Conservation (phyloP, 1,140 invertebrate genomes). For the Solenopsis fugax region DNA sequence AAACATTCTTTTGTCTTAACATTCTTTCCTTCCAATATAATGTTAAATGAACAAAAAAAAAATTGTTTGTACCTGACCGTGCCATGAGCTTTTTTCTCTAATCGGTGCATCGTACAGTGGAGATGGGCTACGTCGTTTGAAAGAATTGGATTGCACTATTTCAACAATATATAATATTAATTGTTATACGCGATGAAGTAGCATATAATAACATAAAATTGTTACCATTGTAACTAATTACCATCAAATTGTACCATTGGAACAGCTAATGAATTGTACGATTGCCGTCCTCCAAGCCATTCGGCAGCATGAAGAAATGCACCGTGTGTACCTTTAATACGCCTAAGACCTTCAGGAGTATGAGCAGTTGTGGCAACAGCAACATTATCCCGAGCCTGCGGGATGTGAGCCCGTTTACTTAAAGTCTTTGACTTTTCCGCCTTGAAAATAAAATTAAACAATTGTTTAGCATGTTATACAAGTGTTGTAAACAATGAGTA, state of each 20-base stretch:
- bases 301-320: slow-evolving; percentile 78
- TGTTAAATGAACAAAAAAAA: neutral
- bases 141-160: slow-evolving; percentile 72
- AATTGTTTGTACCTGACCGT: slow-evolving; percentile 78
- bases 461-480: slow-evolving; percentile 13
- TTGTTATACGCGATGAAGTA: neutral
- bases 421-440: slow-evolving; percentile 77
- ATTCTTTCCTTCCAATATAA: neutral
- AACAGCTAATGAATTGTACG: slow-evolving; percentile 69
- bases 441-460: slow-evolving; percentile 58
- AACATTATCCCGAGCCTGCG: slow-evolving; percentile 78
- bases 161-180: slow-evolving; percentile 11
- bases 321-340: slow-evolving; percentile 78
- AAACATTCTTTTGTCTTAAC: neutral
- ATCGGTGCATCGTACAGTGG: slow-evolving; percentile 79
- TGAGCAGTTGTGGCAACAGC: slow-evolving; percentile 63
- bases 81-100: slow-evolving; percentile 81
- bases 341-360: slow-evolving; percentile 79
- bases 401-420: slow-evolving; percentile 77
- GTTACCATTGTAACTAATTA: slow-evolving; percentile 78
- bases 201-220: neutral
- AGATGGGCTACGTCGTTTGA: slow-evolving; percentile 83
- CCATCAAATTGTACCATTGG: too few species aligned
- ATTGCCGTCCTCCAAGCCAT: slow-evolving; percentile 72
- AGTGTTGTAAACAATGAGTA: neutral